Evolutionary conservation across 2,797 vertebrate genomes (phyloP), one percentile per base, ranked within the genome.

Genomic region (Fistularia commersonii): DNA sequence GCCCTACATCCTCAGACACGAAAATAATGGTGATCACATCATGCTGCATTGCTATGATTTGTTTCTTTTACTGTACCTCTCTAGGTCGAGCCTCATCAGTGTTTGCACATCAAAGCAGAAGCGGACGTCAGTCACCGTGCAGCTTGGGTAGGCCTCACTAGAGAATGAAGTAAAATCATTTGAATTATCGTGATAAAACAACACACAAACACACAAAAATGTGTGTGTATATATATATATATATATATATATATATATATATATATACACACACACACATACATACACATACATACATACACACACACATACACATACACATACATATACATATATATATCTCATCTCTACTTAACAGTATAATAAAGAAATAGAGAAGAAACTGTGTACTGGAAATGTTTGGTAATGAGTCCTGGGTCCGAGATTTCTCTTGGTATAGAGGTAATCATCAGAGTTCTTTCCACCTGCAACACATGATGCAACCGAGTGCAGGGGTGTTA

Each of bases 131-230:
- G 92, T 98, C 81, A 99, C 93, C 0, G 94, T 91, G 45, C 95
- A 98, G 74, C 94, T 96, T 56, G 95, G 96, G 61, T 98, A 99
- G 61, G 97, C 97, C 87, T 99, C 97, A 0, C 97, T 99, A 33
- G 48, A 35, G 46, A 48, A 57, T 0, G 9, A 46, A 69, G 48
- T 7, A 56, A 47, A 58, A 49, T 11, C 41, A 10, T 36, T 7
- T 36, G 41, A 42, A 14, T 13, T 14, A n/a, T 8, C 6, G 6
- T 8, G 42, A 23, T 13, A 43, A 31, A 8, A 11, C 1, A 7
- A 43, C 11, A 35, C n/a, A n/a, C n/a, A n/a, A n/a, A n/a, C n/a
- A n/a, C n/a, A n/a, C n/a, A n/a, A n/a, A n/a, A n/a, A n/a, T n/a
- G n/a, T n/a, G n/a, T n/a, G n/a, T n/a, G n/a, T n/a, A 23, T 4